Base-by-base conservation (phyloP, 2,888 invertebrate genomes). In the Exephanes ischioxanthus region DNA sequence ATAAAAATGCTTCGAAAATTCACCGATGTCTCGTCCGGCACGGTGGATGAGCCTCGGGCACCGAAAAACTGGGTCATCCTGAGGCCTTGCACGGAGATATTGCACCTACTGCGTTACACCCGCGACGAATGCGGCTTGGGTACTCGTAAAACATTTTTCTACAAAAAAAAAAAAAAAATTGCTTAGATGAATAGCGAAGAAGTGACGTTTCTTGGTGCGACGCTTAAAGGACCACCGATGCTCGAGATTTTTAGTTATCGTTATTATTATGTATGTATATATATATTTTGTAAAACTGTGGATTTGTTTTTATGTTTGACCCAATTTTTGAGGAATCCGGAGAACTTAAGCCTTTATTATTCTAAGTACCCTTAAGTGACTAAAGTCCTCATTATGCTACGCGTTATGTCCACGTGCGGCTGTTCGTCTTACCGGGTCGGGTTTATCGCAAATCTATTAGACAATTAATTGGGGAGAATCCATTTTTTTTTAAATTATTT, bases 51-150 rank as follows among this genome's bases (percentile, higher is more conserved):
- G 53, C 68, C 79, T 75, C 45, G 61, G 61, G 68, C 72, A 51
- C 83, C 63, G 67, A 84, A 85, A 83, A 85, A 85, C 83, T 85
- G 76, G 85, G 85, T 80, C 83, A 85, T 78, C 63, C 26, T 45
- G 61, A 73, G 79, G 41, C 67, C 72, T 41, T 26, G 70, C 48
- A 53, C 45, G 70, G 67, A 76, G 45, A 73, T 80, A 80, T 68
- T 72, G 82, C 67, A 48, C 67, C 55, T 72, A 22, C 14, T 3
- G 33, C 11, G 37, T 67, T 61, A n/a, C 53, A 66, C 22, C 55
- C 71, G 71, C 63, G 37, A 73, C 45, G 48, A 80, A 22, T 58
- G n/a, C 37, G 48, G 53, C 61, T 63, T 9, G 16, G 71, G 51
- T 33, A 66, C 41, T 79, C 85, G 85, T 85, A 85, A 83, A 85